phyloP scores from a whole-genome alignment of 2,888 invertebrate genomes.

The Timandra comae region DNA sequence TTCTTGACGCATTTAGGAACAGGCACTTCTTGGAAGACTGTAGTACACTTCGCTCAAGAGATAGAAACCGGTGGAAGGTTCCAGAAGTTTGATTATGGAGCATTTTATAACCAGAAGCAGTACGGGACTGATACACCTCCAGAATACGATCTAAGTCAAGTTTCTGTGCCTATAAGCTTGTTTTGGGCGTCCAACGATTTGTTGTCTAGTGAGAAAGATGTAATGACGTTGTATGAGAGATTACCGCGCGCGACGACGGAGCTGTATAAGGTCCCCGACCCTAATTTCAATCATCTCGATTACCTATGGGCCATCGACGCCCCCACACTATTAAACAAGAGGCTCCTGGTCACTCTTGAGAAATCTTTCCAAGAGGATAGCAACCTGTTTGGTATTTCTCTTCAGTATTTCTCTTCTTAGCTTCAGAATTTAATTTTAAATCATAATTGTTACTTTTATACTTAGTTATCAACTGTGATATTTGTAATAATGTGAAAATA shows the following conservation, averaged over 20 bases:
- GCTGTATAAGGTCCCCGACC: conserved; percentile 73
- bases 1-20: conserved; percentile 83
- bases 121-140: conserved; percentile 79
- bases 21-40: conserved; percentile 84
- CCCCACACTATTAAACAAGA: conserved; percentile 74
- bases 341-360: conserved; percentile 50
- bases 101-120: conserved; percentile 63
- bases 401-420: too few species aligned
- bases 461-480: too few species aligned
- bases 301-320: conserved; percentile 82
- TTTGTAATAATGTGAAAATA: too few species aligned
- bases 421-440: too few species aligned
- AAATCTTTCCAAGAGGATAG: too few species aligned
- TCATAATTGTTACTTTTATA: too few species aligned
- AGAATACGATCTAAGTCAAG: conserved; percentile 76
- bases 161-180: conserved; percentile 78
- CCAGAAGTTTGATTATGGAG: conserved; percentile 83
- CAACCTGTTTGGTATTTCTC: too few species aligned
- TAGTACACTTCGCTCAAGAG: conserved; percentile 82
- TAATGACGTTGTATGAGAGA: conserved; percentile 59
- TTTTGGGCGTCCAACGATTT: conserved; percentile 84
- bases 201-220: conserved; percentile 81
- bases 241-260: conserved; percentile 69
- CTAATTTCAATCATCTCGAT: conserved; percentile 84
- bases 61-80: conserved; percentile 74